Percentiles rank a stretch among this genome's conserved stretches.
These are phyloP conservation scores for Hapalemur alaotrensis DNA, from an alignment of 2,797 vertebrate species.

Conservation along the genomic window DNA sequence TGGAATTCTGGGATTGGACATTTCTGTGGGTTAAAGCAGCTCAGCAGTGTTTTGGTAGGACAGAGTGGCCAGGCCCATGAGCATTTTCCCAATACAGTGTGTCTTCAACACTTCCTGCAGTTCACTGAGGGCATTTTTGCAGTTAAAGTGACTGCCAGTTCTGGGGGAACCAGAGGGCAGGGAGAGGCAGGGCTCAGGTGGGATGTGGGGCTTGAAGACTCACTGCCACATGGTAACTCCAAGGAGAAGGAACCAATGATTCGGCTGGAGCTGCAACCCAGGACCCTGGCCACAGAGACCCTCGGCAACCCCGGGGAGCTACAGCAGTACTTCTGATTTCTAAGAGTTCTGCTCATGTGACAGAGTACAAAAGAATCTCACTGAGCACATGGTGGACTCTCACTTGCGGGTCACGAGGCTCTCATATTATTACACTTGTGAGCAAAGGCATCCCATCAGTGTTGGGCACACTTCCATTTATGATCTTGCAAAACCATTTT, in stretches of 20 bases:
- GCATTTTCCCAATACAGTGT: background rate
- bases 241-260: background rate
- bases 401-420: background rate
- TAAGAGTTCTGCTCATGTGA: background rate
- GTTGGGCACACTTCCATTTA: background rate
- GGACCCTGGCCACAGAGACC: background rate
- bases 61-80: fast-evolving
- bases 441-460: background rate
- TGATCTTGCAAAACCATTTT: background rate
- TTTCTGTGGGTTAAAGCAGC: background rate
- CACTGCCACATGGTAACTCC: background rate
- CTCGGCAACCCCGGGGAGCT: background rate
- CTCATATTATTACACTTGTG: too few relatives aligned
- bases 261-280: background rate
- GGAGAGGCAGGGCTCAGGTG: background rate
- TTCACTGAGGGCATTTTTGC: background rate
- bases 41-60: background rate
- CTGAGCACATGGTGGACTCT: background rate
- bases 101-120: background rate
- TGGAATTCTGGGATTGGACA: too few relatives aligned
- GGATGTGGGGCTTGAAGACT: background rate
- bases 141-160: background rate
- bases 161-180: background rate
- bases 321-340: too few relatives aligned
- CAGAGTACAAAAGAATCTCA: background rate